These are phyloP conservation scores for Bradypus variegatus DNA, from an alignment of 2,797 vertebrate genomes.

Conservation along the genomic window DNA sequence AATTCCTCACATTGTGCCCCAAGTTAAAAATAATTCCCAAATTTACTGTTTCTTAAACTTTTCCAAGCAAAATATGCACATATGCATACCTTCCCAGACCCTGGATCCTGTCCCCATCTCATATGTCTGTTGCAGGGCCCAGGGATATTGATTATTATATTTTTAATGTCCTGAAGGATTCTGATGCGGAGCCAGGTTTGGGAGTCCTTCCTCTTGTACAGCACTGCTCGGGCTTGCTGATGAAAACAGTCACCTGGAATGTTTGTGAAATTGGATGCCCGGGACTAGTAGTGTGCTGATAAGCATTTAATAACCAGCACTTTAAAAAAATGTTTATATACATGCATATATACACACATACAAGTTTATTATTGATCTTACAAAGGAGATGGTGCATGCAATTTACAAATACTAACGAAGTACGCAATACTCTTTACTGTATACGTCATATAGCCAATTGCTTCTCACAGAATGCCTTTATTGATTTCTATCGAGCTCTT, in stretches of 20 bases:
- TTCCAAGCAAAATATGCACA: too few relatives aligned
- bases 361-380: too few relatives aligned
- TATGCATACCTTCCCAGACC: background rate
- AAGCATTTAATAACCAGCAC: background rate
- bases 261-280: background rate
- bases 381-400: too few relatives aligned
- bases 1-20: background rate
- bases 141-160: background rate
- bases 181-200: background rate
- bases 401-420: too few relatives aligned
- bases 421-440: too few relatives aligned
- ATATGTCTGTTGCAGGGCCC: background rate
- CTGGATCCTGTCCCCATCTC: background rate
- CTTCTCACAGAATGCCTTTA: too few relatives aligned
- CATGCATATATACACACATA: background rate
- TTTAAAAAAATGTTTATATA: background rate
- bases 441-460: too few relatives aligned
- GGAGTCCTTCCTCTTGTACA: background rate
- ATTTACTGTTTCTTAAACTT: background rate
- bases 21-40: background rate
- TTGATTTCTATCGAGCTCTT: background rate
- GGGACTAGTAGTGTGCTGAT: background rate
- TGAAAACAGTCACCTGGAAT: background rate
- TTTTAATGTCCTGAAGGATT: background rate
- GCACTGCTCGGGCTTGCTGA: background rate